These are phyloP conservation scores for Matsumyia berberina DNA, from an alignment of 2,888 invertebrate genomes.

Conservation along the genomic window DNA sequence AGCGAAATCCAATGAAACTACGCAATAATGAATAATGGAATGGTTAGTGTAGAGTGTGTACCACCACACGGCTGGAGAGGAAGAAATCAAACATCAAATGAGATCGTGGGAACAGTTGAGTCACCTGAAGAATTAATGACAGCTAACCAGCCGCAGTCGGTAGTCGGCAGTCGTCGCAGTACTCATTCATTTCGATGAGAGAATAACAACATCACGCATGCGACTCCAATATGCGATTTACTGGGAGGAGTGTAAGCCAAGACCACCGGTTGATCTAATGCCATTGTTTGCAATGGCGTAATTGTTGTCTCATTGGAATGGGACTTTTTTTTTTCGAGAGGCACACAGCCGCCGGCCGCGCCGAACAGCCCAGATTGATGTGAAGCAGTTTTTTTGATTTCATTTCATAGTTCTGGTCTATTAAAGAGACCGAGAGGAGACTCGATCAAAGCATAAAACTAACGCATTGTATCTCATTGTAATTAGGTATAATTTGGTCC, in stretches of 20 bases:
- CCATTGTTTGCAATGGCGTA: constrained; percentile 71
- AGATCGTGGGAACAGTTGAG: constrained; percentile 75
- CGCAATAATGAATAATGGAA: constrained; percentile 77
- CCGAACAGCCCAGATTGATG: constrained; percentile 51
- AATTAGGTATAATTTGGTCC: constrained; percentile 70
- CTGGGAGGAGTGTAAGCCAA: constrained; percentile 59
- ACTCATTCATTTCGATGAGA: constrained; percentile 71
- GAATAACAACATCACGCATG: constrained; percentile 71
- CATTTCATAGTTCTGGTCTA: constrained; percentile 68
- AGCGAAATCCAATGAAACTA: constrained; percentile 75
- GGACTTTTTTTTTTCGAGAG: constrained; percentile 46
- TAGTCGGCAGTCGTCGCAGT: constrained; percentile 22
- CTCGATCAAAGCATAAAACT: constrained; percentile 62
- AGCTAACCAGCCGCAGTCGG: constrained; percentile 48
- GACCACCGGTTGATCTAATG: constrained; percentile 71
- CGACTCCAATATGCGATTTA: constrained; percentile 65
- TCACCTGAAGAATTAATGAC: constrained; percentile 73
- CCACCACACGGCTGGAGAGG: constrained; percentile 26
- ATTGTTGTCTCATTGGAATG: constrained; percentile 68
- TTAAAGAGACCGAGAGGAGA: constrained; percentile 52
- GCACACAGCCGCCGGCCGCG: too few relatives aligned
- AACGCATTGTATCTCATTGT: constrained; percentile 58
- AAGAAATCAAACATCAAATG: constrained; percentile 74
- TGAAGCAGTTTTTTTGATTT: constrained; percentile 44
- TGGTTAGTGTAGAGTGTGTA: constrained; percentile 56